Base-by-base conservation (phyloP, 2,888 invertebrate genomes). In the Beris chalybata region DNA sequence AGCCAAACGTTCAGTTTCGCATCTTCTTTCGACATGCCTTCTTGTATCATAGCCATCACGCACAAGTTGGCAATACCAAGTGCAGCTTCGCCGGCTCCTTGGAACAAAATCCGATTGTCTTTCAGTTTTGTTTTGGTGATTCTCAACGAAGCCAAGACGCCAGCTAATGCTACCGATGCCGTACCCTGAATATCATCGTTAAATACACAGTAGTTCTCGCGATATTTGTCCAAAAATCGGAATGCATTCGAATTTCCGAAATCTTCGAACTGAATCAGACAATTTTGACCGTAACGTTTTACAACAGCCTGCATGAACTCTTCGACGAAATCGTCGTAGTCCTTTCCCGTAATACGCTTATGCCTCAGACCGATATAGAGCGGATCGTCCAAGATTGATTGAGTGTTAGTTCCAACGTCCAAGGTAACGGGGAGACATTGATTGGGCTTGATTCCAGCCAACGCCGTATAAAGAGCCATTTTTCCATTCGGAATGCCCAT, bases 401-500 rank as follows among this genome's bases (percentile, higher is more conserved):
- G 83, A 53, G 88, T 95, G 81, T 97, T 94, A 0, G 96, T 97
- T 67, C 97, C 97, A 58, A 95, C 96, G 77, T 98, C 86, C 48
- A 99, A 83, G 0, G 93, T 91, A 73, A 99, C 89, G 45, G 99
- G 99, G 70, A 99, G 85, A 77, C 95, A 95, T 81, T 97, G 93
- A 72, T 92, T 89, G 0, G 99, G 99, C 78, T 95, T 94, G 74
- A 99, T 93, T 67, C 97, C 97, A 30, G 95, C 98, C 67, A 99
- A 84, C 0, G 97, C 98, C 4, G 98, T 97, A 83, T 99, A 99
- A 7, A 99, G 85, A 4, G 97, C 88, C 71, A 99, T 83, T 83
- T 99, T 99, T 70, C 99, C 99, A 50, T 97, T 90, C 1, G 99
- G 98, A 75, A 99, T 99, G 71, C 98, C 99, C 97, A 99, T 99